Base-by-base conservation (phyloP, 2,888 invertebrate species). In the Torymus aiolomorphi region DNA sequence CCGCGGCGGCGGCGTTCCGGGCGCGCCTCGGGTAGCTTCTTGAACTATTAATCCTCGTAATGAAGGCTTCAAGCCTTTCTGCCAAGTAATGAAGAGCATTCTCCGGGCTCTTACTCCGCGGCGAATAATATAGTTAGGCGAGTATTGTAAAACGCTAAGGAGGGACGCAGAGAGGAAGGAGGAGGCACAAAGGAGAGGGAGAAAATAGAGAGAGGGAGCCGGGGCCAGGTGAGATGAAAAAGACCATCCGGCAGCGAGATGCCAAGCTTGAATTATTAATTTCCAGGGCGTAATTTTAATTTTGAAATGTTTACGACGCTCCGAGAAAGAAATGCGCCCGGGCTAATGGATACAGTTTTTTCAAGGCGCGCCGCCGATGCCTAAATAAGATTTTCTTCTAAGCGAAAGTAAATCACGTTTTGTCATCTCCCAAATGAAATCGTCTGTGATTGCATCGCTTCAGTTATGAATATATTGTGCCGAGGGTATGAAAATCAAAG, bases 1-100 rank as follows among this genome's bases (percentile, higher is more conserved):
- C 42, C 42, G 42, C 54, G 62, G 65, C 65, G 56, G 57, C 66
- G 16, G 65, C 71, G 76, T 56, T 75, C 71, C 62, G n/a, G 49
- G 71, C 79, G 71, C 75, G 69, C 77, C 83, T 83, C 83, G 80
- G 79, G 83, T 76, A 75, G 76, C 80, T 74, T 63, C 79, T 73
- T 80, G 74, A 83, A 84, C 83, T 84, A 86, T 86, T 85, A 86
- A 86, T 85, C 83, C 82, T 79, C 79, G 81, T 85, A 84, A 84
- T 84, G 84, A 86, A 84, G 83, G 82, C 83, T 86, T 84, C 82
- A 84, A 81, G 81, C 81, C 83, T 83, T 83, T 83, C 79, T 78
- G 77, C 75, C 80, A 65, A 79, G 83, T 85, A 84, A 85, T 82
- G 84, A 86, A 84, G 83, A 82, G 82, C 83, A 84, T 85, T 85